Evolutionary conservation across 2,113 vertebrate genomes (phyloP), one percentile per base, ranked within the genome.

Genomic region (Pitta sordida): DNA sequence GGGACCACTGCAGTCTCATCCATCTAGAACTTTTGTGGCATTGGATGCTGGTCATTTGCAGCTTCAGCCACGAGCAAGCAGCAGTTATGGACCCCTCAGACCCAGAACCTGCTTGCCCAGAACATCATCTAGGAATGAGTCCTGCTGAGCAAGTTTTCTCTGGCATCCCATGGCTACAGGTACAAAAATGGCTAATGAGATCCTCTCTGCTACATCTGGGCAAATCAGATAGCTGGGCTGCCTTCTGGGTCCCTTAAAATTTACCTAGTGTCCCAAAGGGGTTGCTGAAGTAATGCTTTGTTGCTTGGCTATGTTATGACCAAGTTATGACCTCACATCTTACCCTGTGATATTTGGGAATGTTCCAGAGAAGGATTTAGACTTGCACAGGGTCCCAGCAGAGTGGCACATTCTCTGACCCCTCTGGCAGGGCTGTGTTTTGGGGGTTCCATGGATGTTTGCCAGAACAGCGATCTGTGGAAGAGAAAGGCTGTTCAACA

Each of bases 371-470:
- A 49, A 75, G 34, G 19, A 4, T 41, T 74, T 48, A 63, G 49
- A 21, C 60, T 68, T 0, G 0, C 23, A 75, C 23, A 60, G 43
- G 30, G 51, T 56, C 34, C 19, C 8, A 3, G 59, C 53, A 36
- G 52, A 71, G 63, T 0, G 1, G 60, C 6, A 10, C 0, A 0
- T 34, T 64, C 20, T 15, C 52, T 2, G 1, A 5, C n/a, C 12
- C 59, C 30, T 5, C 22, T 2, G 0, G 19, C 3, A 3, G 14
- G 51, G 16, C 46, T 46, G 32, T 44, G 46, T 60, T 60, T 89
- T 68, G 1, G 3, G 14, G 43, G 19, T 8, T 12, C n/a, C 39
- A 16, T 11, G 62, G 41, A 22, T 65, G 41, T 41, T 32, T 43
- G 60, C 60, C 3, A 0, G 29, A 79, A 43, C 71, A 75, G 62